Conservation (phyloP, 2,113 vertebrate genomes). For the Tetrax tetrax region DNA sequence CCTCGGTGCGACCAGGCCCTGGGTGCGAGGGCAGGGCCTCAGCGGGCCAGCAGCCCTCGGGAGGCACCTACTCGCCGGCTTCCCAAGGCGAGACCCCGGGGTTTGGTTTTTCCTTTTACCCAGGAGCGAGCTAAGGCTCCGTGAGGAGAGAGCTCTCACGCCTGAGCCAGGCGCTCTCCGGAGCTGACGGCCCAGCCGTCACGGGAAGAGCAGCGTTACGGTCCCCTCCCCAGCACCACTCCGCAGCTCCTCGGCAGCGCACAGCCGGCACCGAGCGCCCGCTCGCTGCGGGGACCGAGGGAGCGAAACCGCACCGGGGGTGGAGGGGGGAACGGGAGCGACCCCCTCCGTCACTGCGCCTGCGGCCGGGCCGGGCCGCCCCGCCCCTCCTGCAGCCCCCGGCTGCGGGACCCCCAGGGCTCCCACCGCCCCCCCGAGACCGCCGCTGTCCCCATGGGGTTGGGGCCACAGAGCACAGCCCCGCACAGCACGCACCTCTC, state of each 20-base stretch:
- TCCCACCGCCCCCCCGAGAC: too few relatives aligned
- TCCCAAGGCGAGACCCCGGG: too few relatives aligned
- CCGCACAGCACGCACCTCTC: neutral
- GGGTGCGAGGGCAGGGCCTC: neutral
- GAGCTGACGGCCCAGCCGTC: neutral
- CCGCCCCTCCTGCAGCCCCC: neutral
- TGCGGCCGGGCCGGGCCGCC: too few relatives aligned
- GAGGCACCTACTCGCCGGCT: too few relatives aligned
- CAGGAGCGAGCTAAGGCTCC: neutral
- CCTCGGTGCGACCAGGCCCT: neutral
- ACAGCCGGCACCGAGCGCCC: neutral
- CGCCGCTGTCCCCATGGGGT: fast-evolving
- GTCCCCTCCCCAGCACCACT: fast-evolving
- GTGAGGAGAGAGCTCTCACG: too few relatives aligned
- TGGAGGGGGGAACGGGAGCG: neutral
- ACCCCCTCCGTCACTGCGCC: neutral
- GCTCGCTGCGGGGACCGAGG: fast-evolving
- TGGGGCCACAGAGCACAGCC: fast-evolving
- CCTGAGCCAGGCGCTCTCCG: fast-evolving
- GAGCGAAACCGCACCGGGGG: neutral
- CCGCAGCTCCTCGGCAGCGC: neutral
- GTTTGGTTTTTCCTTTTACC: neutral
- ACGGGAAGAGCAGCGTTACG: too few relatives aligned
- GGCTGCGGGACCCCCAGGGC: fast-evolving
- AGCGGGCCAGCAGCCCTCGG: too few relatives aligned